Base-by-base conservation (phyloP, 2,797 vertebrate species). In the Lacerta viridis region DNA sequence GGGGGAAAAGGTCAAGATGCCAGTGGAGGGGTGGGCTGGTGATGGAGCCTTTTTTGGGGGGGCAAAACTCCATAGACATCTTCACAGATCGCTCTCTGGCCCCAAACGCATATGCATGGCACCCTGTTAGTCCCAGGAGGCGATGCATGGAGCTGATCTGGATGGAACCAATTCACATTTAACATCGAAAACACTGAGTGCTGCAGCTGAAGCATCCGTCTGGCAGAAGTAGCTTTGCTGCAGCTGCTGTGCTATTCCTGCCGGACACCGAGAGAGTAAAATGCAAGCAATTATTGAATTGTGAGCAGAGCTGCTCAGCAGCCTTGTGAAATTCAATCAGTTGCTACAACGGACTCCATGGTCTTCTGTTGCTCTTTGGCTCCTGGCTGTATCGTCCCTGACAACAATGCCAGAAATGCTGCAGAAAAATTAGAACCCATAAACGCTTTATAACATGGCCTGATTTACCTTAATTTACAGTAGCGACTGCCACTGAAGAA, bases 211-310 rank as follows among this genome's bases (percentile, higher is more conserved):
- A 61, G 76, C 2, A 64, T 55, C 69, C 25, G 4, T 36, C 1
- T 2, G 27, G 78, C 83, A 78, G 1, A 1, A 29, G 36, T 46
- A 74, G 72, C 79, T 18, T 86, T 80, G 83, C 76, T 0, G 7
- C 20, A 88, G 78, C 86, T 91, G 50, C 84, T n/a, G 8, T 88
- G 66, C 77, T 72, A 25, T 79, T 90, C 41, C 80, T 72, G 46
- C 88, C 27, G 91, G 4, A 83, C 33, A 92, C 43, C 25, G 41
- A 39, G 81, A 78, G 69, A 46, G 74, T 55, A 84, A 88, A 90
- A 50, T 1, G 87, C 23, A 1, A 27, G 29, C 50, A 74, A 86
- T 64, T 82, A 85, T 0, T 69, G 0, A 66, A 88, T 89, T 84
- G 4, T 0, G 0, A 91, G 69, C 81, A 71, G 75, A 83, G 78